Base-by-base conservation (phyloP, 2,888 invertebrate genomes). In the Penaeus monodon region DNA sequence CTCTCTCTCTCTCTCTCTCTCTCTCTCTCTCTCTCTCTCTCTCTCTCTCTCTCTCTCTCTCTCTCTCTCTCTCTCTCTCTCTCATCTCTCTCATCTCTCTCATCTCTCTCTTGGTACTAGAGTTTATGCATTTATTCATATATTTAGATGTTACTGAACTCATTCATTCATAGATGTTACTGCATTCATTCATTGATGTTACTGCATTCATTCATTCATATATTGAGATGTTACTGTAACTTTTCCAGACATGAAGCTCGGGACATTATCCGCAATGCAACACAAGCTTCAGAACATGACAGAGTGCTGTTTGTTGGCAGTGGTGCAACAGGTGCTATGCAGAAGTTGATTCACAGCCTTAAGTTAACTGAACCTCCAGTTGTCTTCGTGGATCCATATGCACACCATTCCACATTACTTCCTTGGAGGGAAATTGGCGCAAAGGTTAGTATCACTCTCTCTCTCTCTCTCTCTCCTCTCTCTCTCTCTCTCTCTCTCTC, bases 371-470 rank as follows among this genome's bases (percentile, higher is more conserved):
- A 22, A 81, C 78, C 90, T 78, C 90, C 92, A 1, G 92, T 92
- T 90, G 91, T 92, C 90, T 81, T 90, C 44, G 82, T 84, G 24
- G 86, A 88, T 38, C 85, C 95, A 12, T 95, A 94, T 92, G 96
- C 96, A 92, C 96, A 96, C 91, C 95, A 95, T 92, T 95, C 95
- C 85, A 95, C 95, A 92, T 93, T 97, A 74, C 94, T 95, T 84
- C 96, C 97, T 44, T 98, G 97, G 97, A 94, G 95, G 91, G 96
- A 97, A 92, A 94, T 94, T 84, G 95, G 95, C 57, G 95, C 96
- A 90, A 95, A 95, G 94, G 96, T 97, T 93, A 33, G 29, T 64
- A 57, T 24, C 49, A 10, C 12, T 24, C 6, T 29, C 22, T 70
- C 0, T 70, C 27, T 70, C 17, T 70, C 17, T 14, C 29, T 17